Conservation (phyloP, 1,140 invertebrate genomes). For the Chelonus insularis region DNA sequence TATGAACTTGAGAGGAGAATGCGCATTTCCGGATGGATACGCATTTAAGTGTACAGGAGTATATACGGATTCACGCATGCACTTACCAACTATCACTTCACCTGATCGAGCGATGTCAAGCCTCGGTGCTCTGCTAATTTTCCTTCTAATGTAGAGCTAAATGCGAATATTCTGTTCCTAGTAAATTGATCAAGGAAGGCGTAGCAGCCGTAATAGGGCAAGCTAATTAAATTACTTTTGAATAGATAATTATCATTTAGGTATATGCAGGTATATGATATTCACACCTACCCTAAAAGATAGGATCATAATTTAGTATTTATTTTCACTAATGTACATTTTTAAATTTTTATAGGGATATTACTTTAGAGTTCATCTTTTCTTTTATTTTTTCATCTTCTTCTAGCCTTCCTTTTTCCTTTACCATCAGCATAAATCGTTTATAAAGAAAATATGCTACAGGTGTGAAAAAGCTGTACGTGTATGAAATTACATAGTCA, state of each 20-base stretch:
- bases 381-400: not conserved
- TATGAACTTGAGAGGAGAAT: not conserved
- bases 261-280: no score
- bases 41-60: not conserved
- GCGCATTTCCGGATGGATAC: conserved; percentile 6
- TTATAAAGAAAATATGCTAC: conserved; percentile 9
- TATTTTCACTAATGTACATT: no score
- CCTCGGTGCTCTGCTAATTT: conserved; percentile 7
- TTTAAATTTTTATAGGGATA: no score
- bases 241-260: no score
- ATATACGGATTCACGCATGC: not conserved
- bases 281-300: no score
- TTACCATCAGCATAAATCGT: conserved; percentile 15
- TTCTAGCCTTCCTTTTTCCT: not conserved
- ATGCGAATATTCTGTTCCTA: conserved; percentile 3
- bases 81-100: conserved; percentile 15
- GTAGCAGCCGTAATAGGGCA: no score
- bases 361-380: not conserved
- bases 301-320: no score
- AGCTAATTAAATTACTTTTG: no score
- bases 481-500: conserved; percentile 11
- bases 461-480: conserved; percentile 13
- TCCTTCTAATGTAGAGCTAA: not conserved
- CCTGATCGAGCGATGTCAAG: conserved; percentile 14
- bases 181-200: not conserved